A percentile compares a stretch with the other conserved stretches of the same genome.
Evolutionary conservation across 2,888 invertebrate genomes (phyloP).

Genomic region (Arctia plantaginis): DNA sequence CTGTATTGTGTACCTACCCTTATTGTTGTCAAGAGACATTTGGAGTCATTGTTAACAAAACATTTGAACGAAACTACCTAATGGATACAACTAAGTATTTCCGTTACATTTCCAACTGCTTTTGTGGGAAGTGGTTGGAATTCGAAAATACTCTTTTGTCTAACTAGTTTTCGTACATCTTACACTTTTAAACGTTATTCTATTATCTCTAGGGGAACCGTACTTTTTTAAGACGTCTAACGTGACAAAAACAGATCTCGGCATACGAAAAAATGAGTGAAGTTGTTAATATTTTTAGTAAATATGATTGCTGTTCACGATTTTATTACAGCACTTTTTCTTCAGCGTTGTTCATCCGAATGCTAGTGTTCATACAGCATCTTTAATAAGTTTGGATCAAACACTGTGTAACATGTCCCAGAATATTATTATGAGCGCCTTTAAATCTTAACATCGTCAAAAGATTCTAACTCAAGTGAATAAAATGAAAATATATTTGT

Average conservation of each 20-base stretch:
- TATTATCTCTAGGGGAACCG: background rate
- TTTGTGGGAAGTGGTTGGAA: background rate
- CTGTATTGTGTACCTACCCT: conserved; percentile 43
- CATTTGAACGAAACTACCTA: background rate
- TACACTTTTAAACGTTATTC: background rate
- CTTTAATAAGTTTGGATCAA: background rate
- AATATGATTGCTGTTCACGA: background rate
- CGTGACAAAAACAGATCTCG: too few relatives aligned
- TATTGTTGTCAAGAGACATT: conserved; percentile 33
- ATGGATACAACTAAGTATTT: background rate
- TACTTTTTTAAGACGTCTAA: background rate
- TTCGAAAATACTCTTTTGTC: background rate
- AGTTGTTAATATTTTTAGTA: background rate
- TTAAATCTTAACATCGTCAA: background rate
- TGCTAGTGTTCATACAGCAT: too few relatives aligned
- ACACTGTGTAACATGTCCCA: background rate
- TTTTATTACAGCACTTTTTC: background rate
- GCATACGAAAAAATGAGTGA: background rate
- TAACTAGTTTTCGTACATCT: background rate
- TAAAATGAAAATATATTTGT: background rate
- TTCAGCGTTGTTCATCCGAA: background rate
- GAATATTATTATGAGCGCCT: background rate
- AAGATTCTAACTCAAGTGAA: background rate
- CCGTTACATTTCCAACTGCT: background rate
- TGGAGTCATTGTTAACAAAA: conserved; percentile 4